Evolutionary conservation across 2,797 vertebrate species (phyloP).

Genomic region (Rhabdomys pumilio): DNA sequence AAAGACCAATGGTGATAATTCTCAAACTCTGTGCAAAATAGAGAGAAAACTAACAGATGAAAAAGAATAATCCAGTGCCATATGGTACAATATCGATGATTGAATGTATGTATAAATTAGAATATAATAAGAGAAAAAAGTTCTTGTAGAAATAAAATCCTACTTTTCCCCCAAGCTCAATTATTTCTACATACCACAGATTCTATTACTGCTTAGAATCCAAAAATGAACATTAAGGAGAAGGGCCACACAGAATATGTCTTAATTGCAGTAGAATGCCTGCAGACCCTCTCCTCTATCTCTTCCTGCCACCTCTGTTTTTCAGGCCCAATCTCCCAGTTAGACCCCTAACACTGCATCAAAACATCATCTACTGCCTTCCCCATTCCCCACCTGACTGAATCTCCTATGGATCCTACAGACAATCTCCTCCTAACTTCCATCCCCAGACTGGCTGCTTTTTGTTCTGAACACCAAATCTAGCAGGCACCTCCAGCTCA

Average conservation of each 20-base stretch:
- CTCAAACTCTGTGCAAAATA: not conserved
- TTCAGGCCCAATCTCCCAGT: not conserved
- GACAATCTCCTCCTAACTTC: not conserved
- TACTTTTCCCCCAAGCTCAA: not conserved
- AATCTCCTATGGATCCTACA: not conserved
- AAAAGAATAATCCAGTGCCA: not conserved
- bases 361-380: not conserved
- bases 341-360: not conserved
- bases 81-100: not conserved
- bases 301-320: not conserved
- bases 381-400: rapidly evolving
- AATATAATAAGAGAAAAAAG: not conserved
- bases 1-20: not conserved
- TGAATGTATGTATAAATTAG: not conserved
- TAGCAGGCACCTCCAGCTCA: not conserved
- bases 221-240: not conserved
- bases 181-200: not conserved
- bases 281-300: not conserved
- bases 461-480: not conserved
- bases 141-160: not conserved
- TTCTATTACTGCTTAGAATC: not conserved
- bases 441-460: not conserved
- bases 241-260: not conserved
- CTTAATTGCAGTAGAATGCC: not conserved
- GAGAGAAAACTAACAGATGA: not conserved